Base-by-base conservation (phyloP, 1,140 invertebrate genomes). In the Cotesia vestalis region DNA sequence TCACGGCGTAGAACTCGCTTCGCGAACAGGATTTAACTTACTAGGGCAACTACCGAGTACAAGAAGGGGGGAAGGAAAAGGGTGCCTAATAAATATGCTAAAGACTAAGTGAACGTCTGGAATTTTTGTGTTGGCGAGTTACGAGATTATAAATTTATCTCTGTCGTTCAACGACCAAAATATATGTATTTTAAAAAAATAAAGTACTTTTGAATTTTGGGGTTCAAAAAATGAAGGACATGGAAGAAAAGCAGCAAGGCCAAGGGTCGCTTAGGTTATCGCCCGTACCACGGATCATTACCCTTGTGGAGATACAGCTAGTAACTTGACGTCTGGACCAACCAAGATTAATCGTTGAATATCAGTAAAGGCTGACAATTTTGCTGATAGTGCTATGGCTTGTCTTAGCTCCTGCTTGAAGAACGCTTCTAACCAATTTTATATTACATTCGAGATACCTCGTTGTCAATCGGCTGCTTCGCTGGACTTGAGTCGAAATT, bases 251-350 rank as follows among this genome's bases (percentile, higher is more conserved):
- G 40, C 9, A 35, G 57, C 53, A 51, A 35, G 62, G 38, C 64
- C 64, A 61, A 61, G 71, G 64, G 64, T 66, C 72, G 75, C 67
- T 71, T 74, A 69, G 82, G 81, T 84, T 84, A 84, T 84, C 83
- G 79, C 78, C 72, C 72, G 78, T 75, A 73, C 75, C 78, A 84
- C 83, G 82, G 82, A 84, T 84, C 83, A 84, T 84, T 84, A 84
- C 83, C 83, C 79, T 75, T 27, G 27, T 27, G 75, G 64, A 63
- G 60, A 63, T 53, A 73, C 62, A 69, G 71, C 11, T 63, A 46
- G 38, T 38, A 40, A 55, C 53, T 36, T 66, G 51, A 66, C 66
- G 35, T 71, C 70, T 70, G 34, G 66, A 72, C 62, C 17, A 66
- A 63, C 77, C 75, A 81, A 83, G 83, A 84, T 84, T 84, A 84